Conservation (phyloP, 2,113 vertebrate species). For the Seriola rivoliana region DNA sequence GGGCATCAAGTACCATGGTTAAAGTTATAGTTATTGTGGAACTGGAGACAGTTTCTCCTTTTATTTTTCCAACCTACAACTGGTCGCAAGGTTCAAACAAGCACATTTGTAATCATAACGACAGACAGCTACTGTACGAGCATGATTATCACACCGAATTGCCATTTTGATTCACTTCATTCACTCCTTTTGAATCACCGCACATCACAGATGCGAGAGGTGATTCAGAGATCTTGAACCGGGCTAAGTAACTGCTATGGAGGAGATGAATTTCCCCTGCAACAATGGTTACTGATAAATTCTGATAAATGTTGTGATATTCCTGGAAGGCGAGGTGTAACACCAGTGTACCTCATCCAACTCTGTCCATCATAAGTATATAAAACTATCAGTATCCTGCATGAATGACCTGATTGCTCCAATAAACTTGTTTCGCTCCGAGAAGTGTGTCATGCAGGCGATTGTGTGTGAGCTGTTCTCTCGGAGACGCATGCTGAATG, state of each 20-base stretch:
- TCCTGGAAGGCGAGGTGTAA: neutral
- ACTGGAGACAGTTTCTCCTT: neutral
- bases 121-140: neutral
- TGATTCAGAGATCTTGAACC: slow-evolving; percentile 13
- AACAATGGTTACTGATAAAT: neutral
- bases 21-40: neutral
- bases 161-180: neutral
- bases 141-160: neutral
- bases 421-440: slow-evolving; percentile 26
- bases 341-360: neutral
- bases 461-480: neutral
- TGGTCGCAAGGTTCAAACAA: neutral
- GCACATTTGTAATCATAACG: neutral
- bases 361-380: slow-evolving; percentile 25
- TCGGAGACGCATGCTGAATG: neutral
- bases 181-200: neutral
- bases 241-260: no score
- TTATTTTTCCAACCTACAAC: neutral
- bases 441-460: slow-evolving; percentile 17
- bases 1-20: neutral
- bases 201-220: neutral
- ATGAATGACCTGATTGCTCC: slow-evolving; percentile 1
- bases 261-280: neutral
- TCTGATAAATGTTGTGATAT: slow-evolving; percentile 6
- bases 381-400: slow-evolving; percentile 22